Conservation (phyloP, 1,140 invertebrate species). For the Aphaenogaster ashmeadi region DNA sequence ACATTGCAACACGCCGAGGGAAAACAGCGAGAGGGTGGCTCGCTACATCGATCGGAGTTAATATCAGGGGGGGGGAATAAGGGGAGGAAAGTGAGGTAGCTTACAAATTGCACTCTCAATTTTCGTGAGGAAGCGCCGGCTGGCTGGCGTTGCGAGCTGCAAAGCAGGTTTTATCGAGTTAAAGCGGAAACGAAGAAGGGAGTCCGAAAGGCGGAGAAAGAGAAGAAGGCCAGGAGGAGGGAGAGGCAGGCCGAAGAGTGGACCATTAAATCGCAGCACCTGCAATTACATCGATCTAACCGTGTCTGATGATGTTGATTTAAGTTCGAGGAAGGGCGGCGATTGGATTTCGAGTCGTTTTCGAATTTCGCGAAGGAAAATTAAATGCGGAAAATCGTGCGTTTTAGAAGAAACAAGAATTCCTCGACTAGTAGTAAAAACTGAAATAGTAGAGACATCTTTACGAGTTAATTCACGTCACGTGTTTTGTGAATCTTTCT, state of each 20-base stretch:
- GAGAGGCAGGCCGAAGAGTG: slow-evolving; percentile 63
- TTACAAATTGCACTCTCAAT: slow-evolving; percentile 74
- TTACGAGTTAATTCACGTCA: background rate
- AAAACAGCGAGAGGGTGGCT: slow-evolving; percentile 47
- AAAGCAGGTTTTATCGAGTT: slow-evolving; percentile 62
- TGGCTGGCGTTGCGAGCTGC: slow-evolving; percentile 51
- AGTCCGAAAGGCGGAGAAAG: slow-evolving; percentile 8
- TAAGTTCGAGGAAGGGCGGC: slow-evolving; percentile 45
- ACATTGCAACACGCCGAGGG: slow-evolving; percentile 49
- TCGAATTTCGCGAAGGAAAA: slow-evolving; percentile 46
- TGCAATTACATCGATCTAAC: slow-evolving; percentile 75
- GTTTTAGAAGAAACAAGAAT: background rate
- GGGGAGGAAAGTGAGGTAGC: slow-evolving; percentile 12
- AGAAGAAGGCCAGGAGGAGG: background rate
- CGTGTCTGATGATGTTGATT: slow-evolving; percentile 74
- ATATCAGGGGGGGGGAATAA: slow-evolving; percentile 47
- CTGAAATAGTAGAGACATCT: background rate
- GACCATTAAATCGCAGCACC: slow-evolving; percentile 75
- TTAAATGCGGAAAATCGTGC: background rate
- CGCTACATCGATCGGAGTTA: slow-evolving; percentile 59
- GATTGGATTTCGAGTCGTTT: slow-evolving; percentile 36
- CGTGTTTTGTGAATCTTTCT: background rate
- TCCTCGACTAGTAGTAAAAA: background rate
- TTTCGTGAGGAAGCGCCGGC: slow-evolving; percentile 64
- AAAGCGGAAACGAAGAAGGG: slow-evolving; percentile 58